Conservation (phyloP, 2,113 vertebrate species). For the Tragelaphus imberbis region DNA sequence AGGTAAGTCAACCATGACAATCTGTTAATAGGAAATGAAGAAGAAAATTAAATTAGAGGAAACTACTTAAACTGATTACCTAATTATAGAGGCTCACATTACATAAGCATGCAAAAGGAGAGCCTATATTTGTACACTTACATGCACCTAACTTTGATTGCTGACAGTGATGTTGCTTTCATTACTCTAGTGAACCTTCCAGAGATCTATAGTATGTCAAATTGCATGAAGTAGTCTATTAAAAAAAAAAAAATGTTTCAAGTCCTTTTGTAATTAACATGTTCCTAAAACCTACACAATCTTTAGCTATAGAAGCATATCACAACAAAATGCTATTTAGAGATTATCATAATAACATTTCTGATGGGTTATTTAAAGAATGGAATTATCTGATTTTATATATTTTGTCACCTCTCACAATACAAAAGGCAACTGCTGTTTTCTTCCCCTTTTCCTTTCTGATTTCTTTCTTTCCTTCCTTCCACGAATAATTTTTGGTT, state of each 20-base stretch:
- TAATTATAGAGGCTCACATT: slow-evolving; percentile 40
- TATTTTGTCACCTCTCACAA: background rate
- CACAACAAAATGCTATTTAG: background rate
- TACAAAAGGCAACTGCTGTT: background rate
- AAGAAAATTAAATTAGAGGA: slow-evolving; percentile 62
- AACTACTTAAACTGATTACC: slow-evolving; percentile 46
- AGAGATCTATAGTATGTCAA: background rate
- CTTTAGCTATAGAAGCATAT: background rate
- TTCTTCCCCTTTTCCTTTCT: background rate
- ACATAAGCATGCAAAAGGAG: background rate
- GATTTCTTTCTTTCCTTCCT: background rate
- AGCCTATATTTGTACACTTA: background rate
- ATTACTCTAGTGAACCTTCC: background rate
- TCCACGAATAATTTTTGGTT: background rate
- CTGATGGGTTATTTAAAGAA: background rate
- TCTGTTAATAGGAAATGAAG: slow-evolving; percentile 57
- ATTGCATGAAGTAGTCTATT: background rate
- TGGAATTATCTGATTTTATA: background rate
- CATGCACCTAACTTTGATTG: background rate
- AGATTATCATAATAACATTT: background rate
- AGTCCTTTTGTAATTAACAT: background rate
- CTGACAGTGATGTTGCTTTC: background rate
- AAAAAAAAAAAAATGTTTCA: background rate
- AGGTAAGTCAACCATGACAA: slow-evolving; percentile 49
- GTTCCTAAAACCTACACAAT: background rate